Conservation (phyloP, 2,888 invertebrate species). For the Eilema griseolum region DNA sequence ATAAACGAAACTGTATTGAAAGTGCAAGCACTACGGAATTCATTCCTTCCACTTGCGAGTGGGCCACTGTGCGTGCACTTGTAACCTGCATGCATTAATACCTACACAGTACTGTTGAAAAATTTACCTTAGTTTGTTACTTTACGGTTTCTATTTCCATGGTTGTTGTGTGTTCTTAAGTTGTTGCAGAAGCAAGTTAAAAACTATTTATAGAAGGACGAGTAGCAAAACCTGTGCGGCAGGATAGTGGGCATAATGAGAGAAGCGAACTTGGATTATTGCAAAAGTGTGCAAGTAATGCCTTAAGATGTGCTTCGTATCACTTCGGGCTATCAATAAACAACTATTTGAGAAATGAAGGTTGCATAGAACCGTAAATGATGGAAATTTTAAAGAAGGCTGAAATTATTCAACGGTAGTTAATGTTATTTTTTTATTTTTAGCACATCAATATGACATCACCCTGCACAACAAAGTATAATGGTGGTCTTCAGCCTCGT, state of each 20-base stretch:
- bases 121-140: neutral
- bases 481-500: neutral
- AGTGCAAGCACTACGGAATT: conserved; percentile 82
- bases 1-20: conserved; percentile 74
- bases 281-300: conserved; percentile 64
- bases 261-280: conserved; percentile 68
- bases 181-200: conserved; percentile 46
- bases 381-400: neutral
- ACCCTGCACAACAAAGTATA: neutral
- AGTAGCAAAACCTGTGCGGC: conserved; percentile 80
- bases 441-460: neutral
- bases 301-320: conserved; percentile 39
- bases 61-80: conserved; percentile 68
- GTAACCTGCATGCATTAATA: conserved; percentile 19
- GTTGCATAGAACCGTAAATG: neutral
- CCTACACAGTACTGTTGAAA: neutral
- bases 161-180: conserved; percentile 33
- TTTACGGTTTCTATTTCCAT: conserved; percentile 48
- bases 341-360: neutral
- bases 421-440: neutral
- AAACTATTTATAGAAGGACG: conserved; percentile 80
- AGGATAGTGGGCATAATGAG: conserved; percentile 75
- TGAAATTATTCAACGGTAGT: neutral
- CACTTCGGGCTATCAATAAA: conserved; percentile 15
- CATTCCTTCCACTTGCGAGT: conserved; percentile 77